Conservation (phyloP, 2,888 invertebrate genomes). For the Muscina levida region DNA sequence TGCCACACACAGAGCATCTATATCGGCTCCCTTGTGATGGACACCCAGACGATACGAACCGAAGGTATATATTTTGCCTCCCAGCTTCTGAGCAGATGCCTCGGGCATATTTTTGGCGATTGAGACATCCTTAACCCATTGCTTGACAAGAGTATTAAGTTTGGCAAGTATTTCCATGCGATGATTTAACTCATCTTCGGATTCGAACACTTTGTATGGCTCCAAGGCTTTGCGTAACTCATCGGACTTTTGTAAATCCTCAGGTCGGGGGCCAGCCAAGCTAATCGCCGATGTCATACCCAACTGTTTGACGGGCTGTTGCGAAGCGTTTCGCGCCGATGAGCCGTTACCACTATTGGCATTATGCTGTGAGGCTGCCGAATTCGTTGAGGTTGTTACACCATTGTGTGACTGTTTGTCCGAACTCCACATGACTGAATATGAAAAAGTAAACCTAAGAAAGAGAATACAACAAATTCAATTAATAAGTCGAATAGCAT, state of each 20-base stretch:
- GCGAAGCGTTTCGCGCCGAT: conserved; percentile 42
- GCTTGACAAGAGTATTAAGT: conserved; percentile 93
- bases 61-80: conserved; percentile 99
- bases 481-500: too few relatives aligned
- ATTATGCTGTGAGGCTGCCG: conserved; percentile 31
- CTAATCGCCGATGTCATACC: conserved; percentile 98
- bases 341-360: conserved; percentile 65
- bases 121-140: conserved; percentile 96
- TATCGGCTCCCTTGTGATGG: conserved; percentile 98
- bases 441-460: neutral
- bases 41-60: conserved; percentile 98
- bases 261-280: conserved; percentile 88
- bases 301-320: conserved; percentile 77
- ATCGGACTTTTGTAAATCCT: conserved; percentile 85
- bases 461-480: too few relatives aligned
- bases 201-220: conserved; percentile 94
- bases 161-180: conserved; percentile 92
- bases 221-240: conserved; percentile 88
- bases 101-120: conserved; percentile 95
- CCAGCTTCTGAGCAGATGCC: conserved; percentile 92
- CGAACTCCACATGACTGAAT: conserved; percentile 77
- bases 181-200: conserved; percentile 93
- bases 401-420: conserved; percentile 77
- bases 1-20: conserved; percentile 98
- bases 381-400: conserved; percentile 69